Evolutionary conservation across 1,140 invertebrate genomes (phyloP).

Genomic region (Periplaneta americana): DNA sequence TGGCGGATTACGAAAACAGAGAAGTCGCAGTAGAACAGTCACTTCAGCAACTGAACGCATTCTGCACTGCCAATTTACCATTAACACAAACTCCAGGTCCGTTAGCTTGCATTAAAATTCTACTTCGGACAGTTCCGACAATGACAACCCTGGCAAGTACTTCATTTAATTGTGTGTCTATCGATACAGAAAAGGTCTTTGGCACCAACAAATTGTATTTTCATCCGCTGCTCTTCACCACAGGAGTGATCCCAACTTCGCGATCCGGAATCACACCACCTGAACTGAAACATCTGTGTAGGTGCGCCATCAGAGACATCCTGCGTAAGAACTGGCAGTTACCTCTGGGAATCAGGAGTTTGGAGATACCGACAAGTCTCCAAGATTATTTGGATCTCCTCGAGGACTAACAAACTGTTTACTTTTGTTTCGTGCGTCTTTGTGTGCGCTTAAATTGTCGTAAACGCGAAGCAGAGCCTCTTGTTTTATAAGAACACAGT

Average conservation of each 20-base stretch:
- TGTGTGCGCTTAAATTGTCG: too few species aligned
- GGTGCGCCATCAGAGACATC: slow-evolving; percentile 57
- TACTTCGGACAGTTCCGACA: slow-evolving; percentile 51
- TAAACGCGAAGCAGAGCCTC: too few species aligned
- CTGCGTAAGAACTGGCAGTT: slow-evolving; percentile 61
- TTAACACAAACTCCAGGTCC: not conserved
- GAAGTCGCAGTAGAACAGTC: not conserved
- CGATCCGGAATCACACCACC: slow-evolving; percentile 16
- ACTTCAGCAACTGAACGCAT: not conserved
- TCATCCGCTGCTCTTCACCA: not conserved
- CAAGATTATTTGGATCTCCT: slow-evolving; percentile 66
- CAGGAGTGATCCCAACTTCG: not conserved
- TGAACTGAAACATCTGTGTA: slow-evolving; percentile 37
- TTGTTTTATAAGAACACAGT: too few species aligned
- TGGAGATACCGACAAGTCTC: slow-evolving; percentile 56
- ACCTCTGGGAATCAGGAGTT: slow-evolving; percentile 59
- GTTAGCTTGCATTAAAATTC: slow-evolving; percentile 27
- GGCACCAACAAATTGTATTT: not conserved
- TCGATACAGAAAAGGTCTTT: not conserved
- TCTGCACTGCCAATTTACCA: not conserved
- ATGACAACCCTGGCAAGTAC: slow-evolving; percentile 45
- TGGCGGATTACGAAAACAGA: slow-evolving; percentile 31
- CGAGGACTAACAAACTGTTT: slow-evolving; percentile 57
- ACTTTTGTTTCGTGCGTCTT: too few species aligned
- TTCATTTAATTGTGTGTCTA: slow-evolving; percentile 13